A percentile compares a stretch with the other conserved stretches of the same genome.
phyloP scores from a whole-genome alignment of 23 tunicate species.

The Halocynthia roretzi region DNA sequence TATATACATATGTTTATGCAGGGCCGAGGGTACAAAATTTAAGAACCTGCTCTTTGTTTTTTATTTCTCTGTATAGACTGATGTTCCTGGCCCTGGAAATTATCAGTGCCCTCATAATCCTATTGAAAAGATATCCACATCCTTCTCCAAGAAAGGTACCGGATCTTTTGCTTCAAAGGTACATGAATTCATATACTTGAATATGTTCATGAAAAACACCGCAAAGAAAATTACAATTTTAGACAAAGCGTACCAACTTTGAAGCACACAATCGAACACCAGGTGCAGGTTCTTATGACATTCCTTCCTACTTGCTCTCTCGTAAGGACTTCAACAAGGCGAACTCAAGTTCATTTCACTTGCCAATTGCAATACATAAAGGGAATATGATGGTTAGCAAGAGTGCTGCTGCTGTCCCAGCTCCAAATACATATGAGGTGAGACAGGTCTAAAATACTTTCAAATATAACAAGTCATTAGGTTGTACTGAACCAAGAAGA shows the following conservation, averaged over 20 bases:
- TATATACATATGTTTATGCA: neutral
- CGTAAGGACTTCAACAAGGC: conserved; percentile 80
- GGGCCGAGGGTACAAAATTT: neutral
- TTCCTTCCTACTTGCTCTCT: conserved; percentile 56
- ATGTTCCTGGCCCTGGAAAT: conserved; percentile 89
- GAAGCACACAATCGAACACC: conserved; percentile 21
- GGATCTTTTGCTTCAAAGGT: conserved; percentile 94
- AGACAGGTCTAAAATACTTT: neutral
- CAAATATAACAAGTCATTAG: neutral
- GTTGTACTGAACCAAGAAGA: too few relatives aligned
- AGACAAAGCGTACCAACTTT: conserved; percentile 23
- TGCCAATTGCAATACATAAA: conserved; percentile 69
- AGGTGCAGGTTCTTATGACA: conserved; percentile 71
- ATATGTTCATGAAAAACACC: neutral
- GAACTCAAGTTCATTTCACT: conserved; percentile 62
- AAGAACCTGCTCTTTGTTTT: neutral
- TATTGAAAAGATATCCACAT: conserved; percentile 76
- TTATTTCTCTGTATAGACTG: conserved; percentile 28
- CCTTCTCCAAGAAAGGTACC: conserved; percentile 88
- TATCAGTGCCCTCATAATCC: conserved; percentile 55
- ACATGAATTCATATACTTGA: neutral
- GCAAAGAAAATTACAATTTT: neutral
- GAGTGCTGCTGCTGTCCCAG: conserved; percentile 39
- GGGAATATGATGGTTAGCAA: conserved; percentile 31
- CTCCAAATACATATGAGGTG: conserved; percentile 78